Conservation (phyloP, 2,113 vertebrate genomes). For the Garra rufa region DNA sequence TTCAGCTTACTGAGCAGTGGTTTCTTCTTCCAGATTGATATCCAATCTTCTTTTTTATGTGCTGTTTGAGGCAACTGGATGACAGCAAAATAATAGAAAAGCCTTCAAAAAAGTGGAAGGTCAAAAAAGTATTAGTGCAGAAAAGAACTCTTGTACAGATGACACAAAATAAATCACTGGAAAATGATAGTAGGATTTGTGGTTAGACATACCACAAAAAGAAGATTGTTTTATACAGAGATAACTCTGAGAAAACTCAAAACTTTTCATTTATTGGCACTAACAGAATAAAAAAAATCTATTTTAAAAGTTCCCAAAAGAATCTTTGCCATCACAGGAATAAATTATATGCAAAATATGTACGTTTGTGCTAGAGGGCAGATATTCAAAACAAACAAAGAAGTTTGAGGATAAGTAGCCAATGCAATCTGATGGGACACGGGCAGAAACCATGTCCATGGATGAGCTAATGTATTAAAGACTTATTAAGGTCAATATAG, state of each 20-base stretch:
- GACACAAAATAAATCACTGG: neutral
- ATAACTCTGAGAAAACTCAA: neutral
- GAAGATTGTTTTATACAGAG: neutral
- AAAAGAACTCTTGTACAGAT: neutral
- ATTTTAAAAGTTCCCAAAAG: too few species aligned
- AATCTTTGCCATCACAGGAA: too few species aligned
- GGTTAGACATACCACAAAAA: neutral
- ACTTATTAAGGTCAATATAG: too few species aligned
- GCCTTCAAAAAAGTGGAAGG: neutral
- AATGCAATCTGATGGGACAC: too few species aligned
- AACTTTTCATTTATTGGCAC: neutral
- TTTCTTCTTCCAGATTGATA: neutral
- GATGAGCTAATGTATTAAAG: too few species aligned
- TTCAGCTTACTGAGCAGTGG: neutral
- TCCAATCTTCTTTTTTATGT: neutral
- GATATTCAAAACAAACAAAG: too few species aligned
- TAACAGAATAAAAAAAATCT: neutral
- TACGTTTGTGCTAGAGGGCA: too few species aligned
- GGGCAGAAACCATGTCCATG: too few species aligned
- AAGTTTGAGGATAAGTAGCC: too few species aligned
- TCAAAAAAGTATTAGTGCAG: neutral
- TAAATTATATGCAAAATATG: too few species aligned
- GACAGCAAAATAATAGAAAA: conserved; percentile 7
- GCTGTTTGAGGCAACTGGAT: neutral
- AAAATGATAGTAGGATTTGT: neutral